These are phyloP conservation scores for Aplodontia rufa DNA, from an alignment of 2,113 vertebrate genomes.

Conservation along the genomic window DNA sequence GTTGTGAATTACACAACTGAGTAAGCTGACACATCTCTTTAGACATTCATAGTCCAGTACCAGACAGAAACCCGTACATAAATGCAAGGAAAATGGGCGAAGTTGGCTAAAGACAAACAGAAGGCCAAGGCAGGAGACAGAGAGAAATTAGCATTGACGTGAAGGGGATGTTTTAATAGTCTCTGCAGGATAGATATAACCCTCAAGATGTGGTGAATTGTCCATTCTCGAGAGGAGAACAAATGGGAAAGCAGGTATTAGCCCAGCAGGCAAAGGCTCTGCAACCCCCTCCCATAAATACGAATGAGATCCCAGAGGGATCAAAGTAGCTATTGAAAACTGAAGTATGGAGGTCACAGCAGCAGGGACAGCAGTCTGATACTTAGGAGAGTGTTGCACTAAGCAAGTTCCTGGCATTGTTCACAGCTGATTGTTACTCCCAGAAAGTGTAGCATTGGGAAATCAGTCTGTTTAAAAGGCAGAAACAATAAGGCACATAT, in stretches of 20 bases:
- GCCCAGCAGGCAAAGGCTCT: not conserved
- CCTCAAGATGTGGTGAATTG: not conserved
- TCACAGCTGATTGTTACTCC: not conserved
- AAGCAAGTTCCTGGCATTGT: not conserved
- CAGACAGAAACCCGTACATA: not conserved
- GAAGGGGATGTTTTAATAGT: not conserved
- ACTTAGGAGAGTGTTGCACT: not conserved
- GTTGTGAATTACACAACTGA: not conserved
- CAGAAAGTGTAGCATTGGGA: not conserved
- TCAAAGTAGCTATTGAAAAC: not conserved
- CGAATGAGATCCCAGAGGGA: not conserved
- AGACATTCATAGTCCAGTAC: not conserved
- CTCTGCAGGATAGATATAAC: not conserved
- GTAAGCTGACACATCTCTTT: not conserved
- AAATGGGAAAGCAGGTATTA: not conserved
- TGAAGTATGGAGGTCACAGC: not conserved
- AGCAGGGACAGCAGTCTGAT: not conserved
- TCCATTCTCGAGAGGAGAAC: not conserved
- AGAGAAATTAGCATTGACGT: not conserved
- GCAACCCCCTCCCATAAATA: not conserved
- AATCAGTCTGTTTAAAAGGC: not conserved
- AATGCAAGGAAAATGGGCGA: not conserved
- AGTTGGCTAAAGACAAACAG: not conserved
- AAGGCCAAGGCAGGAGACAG: not conserved
- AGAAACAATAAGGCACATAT: not conserved